A percentile compares a stretch with the other conserved stretches of the same genome.
phyloP scores from a whole-genome alignment of 2,113 vertebrate species.

The Emydocephalus ijimae region DNA sequence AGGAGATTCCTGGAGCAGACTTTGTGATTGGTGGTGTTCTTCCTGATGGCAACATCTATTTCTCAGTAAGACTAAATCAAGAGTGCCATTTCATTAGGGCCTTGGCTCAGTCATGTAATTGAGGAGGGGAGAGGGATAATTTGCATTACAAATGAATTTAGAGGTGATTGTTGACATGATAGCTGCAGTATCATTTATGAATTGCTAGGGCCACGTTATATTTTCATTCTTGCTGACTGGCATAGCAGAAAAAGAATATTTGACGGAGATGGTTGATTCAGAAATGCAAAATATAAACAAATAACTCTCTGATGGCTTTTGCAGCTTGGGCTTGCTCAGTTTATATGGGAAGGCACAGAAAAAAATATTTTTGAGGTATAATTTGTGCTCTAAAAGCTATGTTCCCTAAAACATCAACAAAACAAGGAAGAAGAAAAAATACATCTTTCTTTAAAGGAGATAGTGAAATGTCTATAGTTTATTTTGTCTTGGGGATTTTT shows the following conservation, averaged over 20 bases:
- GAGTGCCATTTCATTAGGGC: neutral
- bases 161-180: neutral
- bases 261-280: neutral
- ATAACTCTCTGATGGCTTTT: neutral
- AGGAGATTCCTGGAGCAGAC: conserved; percentile 67
- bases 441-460: neutral
- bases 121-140: neutral
- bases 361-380: neutral
- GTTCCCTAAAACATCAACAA: neutral
- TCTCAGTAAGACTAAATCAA: conserved; percentile 65
- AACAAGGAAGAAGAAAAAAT: neutral
- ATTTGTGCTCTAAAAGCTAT: neutral
- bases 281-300: neutral
- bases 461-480: neutral
- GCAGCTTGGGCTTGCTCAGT: neutral
- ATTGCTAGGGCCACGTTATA: neutral
- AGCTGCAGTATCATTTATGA: neutral
- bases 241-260: neutral
- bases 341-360: neutral
- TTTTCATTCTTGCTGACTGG: neutral
- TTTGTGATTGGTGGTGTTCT: conserved; percentile 71
- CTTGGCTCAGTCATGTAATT: neutral
- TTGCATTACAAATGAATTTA: neutral
- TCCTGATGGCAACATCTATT: conserved; percentile 62
- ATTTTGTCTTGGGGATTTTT: neutral